Percentiles rank a stretch among this genome's conserved stretches.
phyloP scores from a whole-genome alignment of 1,140 invertebrate genomes.

The Saccostrea glomerata region DNA sequence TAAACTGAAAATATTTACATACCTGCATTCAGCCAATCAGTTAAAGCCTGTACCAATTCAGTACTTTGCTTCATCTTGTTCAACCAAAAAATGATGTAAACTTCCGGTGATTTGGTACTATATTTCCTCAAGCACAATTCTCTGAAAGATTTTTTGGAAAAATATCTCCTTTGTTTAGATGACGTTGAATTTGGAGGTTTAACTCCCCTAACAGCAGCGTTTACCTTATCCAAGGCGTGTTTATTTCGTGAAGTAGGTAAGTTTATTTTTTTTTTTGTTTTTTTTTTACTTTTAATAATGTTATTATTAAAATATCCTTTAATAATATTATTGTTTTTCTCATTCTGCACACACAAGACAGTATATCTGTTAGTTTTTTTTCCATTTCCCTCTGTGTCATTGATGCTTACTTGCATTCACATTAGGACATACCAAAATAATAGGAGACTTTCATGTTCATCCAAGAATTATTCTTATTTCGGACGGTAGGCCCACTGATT shows the following conservation, averaged over 20 bases:
- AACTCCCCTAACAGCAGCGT: not conserved
- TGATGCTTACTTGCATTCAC: not conserved
- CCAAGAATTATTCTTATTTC: conserved; percentile 11
- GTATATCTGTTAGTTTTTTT: not conserved
- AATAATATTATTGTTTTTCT: too few relatives aligned
- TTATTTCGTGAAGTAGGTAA: not conserved
- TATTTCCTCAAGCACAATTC: not conserved
- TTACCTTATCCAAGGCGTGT: not conserved
- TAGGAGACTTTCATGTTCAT: not conserved
- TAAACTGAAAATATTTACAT: too few relatives aligned
- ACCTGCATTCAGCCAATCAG: too few relatives aligned
- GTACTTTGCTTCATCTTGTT: too few relatives aligned
- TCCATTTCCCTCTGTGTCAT: not conserved
- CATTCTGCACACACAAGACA: too few relatives aligned
- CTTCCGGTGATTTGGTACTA: too few relatives aligned
- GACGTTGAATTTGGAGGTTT: not conserved
- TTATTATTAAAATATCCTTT: too few relatives aligned
- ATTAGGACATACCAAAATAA: not conserved
- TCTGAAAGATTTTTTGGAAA: not conserved
- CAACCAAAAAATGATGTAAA: too few relatives aligned
- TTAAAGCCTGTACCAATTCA: too few relatives aligned
- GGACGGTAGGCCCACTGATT: not conserved
- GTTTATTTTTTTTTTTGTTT: too few relatives aligned
- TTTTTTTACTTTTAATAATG: too few relatives aligned
- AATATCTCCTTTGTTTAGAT: not conserved